Percentiles rank a stretch among this genome's conserved stretches.
Evolutionary conservation across 53 echinoderm and acorn worm genomes (phyloP).

Genomic region (Holothuria leucospilota): DNA sequence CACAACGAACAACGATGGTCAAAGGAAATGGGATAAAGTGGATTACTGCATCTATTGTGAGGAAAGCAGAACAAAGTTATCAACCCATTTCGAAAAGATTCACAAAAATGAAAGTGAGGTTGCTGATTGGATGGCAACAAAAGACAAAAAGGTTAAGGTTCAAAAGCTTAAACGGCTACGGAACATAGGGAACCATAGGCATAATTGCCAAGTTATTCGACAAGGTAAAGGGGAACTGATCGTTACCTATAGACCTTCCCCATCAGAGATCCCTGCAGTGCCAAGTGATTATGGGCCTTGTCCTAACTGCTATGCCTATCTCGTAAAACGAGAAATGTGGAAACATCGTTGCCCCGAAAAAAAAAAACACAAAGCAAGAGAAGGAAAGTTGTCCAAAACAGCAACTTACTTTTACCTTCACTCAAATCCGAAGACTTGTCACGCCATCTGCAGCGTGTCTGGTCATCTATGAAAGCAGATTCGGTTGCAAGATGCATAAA

Average conservation of each 20-base stretch:
- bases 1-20: background rate
- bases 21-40: constrained; percentile 37
- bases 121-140: constrained; percentile 34
- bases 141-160: constrained; percentile 19
- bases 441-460: background rate
- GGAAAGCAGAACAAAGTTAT: constrained; percentile 25
- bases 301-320: constrained; percentile 46
- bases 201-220: constrained; percentile 43
- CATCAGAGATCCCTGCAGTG: constrained; percentile 15
- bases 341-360: constrained; percentile 16
- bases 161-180: constrained; percentile 5
- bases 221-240: constrained; percentile 41
- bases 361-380: background rate
- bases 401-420: constrained; percentile 51
- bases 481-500: constrained; percentile 15
- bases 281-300: constrained; percentile 52
- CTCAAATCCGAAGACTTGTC: background rate
- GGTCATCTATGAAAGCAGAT: constrained; percentile 23
- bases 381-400: background rate
- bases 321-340: constrained; percentile 33
- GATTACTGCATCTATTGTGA: constrained; percentile 42
- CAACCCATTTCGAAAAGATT: constrained; percentile 3
- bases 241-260: constrained; percentile 42
- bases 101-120: constrained; percentile 42
- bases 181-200: constrained; percentile 45